phyloP scores from a whole-genome alignment of 2,113 vertebrate species.

The Ginglymostoma cirratum region DNA sequence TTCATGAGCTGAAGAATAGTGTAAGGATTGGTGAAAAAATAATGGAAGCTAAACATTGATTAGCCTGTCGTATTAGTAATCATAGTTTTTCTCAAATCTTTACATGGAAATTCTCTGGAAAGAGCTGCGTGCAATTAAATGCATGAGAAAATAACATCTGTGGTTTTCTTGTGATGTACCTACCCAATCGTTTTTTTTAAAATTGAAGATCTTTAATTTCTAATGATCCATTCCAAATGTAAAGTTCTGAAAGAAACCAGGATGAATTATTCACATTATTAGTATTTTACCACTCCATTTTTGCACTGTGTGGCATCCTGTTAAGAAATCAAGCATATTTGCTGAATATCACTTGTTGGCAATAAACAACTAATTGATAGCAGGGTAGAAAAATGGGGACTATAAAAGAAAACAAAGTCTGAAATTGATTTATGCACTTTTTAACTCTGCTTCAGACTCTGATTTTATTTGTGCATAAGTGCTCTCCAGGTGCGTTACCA shows the following conservation, averaged over 20 bases:
- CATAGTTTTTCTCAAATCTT: background rate
- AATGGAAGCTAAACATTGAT: background rate
- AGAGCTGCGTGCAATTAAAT: background rate
- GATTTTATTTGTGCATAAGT: background rate
- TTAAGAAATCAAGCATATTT: background rate
- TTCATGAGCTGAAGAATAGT: background rate
- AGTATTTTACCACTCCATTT: background rate
- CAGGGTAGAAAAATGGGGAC: background rate
- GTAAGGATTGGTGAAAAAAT: background rate
- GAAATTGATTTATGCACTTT: constrained; percentile 36
- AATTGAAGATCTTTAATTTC: background rate
- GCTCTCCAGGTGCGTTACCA: background rate
- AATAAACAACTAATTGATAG: background rate
- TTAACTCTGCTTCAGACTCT: constrained; percentile 33
- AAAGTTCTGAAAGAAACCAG: background rate
- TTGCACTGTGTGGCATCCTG: background rate
- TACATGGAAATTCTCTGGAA: background rate
- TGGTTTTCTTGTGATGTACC: background rate
- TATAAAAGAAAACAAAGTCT: background rate
- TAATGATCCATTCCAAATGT: background rate
- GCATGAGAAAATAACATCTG: background rate
- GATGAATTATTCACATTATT: background rate
- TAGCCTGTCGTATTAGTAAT: background rate
- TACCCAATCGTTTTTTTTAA: too few species aligned
- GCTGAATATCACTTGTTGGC: background rate